These are phyloP conservation scores for Synanthedon andrenaeformis DNA, from an alignment of 2,888 invertebrate species.

Conservation along the genomic window DNA sequence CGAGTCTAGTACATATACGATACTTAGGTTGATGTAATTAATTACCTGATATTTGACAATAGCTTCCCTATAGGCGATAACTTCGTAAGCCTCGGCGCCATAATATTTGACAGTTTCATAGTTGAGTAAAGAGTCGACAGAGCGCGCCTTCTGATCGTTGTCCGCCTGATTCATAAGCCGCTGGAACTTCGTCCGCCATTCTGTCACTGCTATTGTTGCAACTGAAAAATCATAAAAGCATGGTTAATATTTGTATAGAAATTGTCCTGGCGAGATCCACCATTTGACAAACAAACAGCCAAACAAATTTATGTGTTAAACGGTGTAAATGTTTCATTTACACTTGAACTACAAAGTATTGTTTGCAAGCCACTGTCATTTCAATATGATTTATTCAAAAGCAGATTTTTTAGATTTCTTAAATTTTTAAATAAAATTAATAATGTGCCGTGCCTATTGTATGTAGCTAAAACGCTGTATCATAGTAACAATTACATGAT, in stretches of 20 bases:
- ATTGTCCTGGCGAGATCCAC: neutral
- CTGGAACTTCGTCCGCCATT: conserved; percentile 97
- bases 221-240: conserved; percentile 56
- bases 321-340: neutral
- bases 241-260: too few relatives aligned
- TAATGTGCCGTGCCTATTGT: too few relatives aligned
- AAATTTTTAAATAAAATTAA: too few relatives aligned
- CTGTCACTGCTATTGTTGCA: conserved; percentile 90
- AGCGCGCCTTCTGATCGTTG: conserved; percentile 90
- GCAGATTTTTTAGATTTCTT: too few relatives aligned
- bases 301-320: too few relatives aligned
- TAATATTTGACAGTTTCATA: conserved; percentile 99
- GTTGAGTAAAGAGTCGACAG: conserved; percentile 96
- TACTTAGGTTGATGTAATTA: conserved; percentile 2
- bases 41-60: conserved; percentile 85
- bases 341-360: neutral
- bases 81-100: conserved; percentile 93
- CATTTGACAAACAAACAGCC: neutral
- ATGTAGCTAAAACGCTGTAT: too few relatives aligned
- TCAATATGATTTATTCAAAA: too few relatives aligned
- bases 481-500: too few relatives aligned
- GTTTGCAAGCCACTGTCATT: too few relatives aligned
- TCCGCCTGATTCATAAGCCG: conserved; percentile 94
- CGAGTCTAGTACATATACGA: too few relatives aligned
- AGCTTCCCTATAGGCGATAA: conserved; percentile 84